phyloP scores from a whole-genome alignment of 2,888 invertebrate species.

The Laspeyria flexula region DNA sequence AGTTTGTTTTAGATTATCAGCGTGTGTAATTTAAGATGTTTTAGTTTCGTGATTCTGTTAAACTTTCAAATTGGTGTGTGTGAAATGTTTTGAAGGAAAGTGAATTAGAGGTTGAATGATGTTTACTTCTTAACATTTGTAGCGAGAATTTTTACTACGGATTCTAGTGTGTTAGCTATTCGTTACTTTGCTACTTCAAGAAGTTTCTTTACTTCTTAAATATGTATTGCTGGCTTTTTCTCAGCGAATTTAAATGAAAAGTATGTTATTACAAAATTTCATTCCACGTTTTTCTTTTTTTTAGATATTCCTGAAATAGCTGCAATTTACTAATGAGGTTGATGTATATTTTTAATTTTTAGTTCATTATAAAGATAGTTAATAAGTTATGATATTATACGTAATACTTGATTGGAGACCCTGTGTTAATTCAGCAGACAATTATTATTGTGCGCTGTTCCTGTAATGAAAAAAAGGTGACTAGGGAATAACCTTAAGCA shows the following conservation, averaged over 20 bases:
- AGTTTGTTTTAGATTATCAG: neutral
- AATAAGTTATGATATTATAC: too few relatives aligned
- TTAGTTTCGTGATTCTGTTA: neutral
- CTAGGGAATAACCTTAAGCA: too few relatives aligned
- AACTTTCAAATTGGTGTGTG: slow-evolving; percentile 21
- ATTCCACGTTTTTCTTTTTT: too few relatives aligned
- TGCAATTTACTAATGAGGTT: too few relatives aligned
- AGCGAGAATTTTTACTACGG: neutral
- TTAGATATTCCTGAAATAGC: too few relatives aligned
- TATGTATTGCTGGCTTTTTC: neutral
- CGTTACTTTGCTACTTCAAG: neutral
- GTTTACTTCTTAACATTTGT: slow-evolving; percentile 6
- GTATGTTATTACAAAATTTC: neutral
- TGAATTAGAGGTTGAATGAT: slow-evolving; percentile 17
- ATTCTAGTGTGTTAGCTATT: neutral
- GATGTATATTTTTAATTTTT: too few relatives aligned
- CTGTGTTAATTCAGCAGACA: too few relatives aligned
- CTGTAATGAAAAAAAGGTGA: too few relatives aligned
- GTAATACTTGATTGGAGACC: too few relatives aligned
- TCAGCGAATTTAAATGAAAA: neutral
- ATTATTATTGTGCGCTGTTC: too few relatives aligned
- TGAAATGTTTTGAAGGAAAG: slow-evolving; percentile 25
- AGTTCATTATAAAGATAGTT: too few relatives aligned
- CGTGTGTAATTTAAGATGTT: neutral
- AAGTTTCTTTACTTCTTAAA: neutral